Evolutionary conservation across 2,888 invertebrate genomes (phyloP).

Genomic region (Idaea straminata): DNA sequence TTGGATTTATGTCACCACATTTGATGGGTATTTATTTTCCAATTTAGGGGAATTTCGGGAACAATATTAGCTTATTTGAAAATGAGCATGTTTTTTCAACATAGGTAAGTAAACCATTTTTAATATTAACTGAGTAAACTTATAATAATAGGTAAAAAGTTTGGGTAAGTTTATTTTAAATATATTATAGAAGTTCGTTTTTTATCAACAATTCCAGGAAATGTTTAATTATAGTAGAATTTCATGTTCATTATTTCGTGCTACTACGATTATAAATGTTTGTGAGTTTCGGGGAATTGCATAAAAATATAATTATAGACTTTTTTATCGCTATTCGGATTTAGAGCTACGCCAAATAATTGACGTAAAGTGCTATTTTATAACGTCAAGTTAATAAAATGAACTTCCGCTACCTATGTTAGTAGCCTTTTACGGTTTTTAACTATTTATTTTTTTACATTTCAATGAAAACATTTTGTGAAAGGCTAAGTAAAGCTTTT

Average conservation of each 20-base stretch:
- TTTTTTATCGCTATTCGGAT: background rate
- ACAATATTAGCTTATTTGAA: background rate
- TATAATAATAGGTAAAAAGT: background rate
- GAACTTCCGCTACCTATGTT: background rate
- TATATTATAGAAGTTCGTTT: background rate
- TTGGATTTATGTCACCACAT: conserved; percentile 1
- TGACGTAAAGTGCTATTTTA: background rate
- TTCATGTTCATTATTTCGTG: background rate
- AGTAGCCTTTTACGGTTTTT: background rate
- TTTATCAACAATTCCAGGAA: background rate
- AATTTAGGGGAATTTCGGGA: background rate
- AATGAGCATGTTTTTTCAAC: background rate
- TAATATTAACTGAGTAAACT: background rate
- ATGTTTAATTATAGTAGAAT: background rate
- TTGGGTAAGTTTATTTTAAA: background rate
- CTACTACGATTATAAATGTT: background rate
- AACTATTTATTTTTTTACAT: background rate
- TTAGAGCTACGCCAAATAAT: background rate
- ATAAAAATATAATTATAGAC: background rate
- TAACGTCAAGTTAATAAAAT: background rate
- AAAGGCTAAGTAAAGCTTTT: no score
- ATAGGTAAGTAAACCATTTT: background rate
- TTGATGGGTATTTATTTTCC: background rate
- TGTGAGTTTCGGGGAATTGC: background rate
- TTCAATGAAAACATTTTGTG: no score